Percentiles rank a stretch among this genome's conserved stretches.
Conservation (phyloP, 2,113 vertebrate species). For the Pelmatolapia mariae region DNA sequence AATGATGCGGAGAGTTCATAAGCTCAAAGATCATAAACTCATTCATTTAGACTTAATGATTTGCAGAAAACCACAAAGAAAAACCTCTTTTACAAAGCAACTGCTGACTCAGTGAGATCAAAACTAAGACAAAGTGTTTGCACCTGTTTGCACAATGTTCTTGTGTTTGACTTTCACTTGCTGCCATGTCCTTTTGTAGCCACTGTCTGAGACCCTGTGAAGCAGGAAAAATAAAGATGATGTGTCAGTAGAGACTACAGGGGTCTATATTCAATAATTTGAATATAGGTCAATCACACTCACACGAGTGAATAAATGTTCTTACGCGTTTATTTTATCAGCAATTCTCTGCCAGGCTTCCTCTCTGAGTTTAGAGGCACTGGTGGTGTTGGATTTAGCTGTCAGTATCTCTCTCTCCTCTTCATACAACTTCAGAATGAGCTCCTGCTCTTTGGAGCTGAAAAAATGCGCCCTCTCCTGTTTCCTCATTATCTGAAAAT, state of each 20-base stretch:
- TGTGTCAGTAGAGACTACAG: not conserved
- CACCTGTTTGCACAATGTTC: slow-evolving; percentile 49
- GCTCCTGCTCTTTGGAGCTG: slow-evolving; percentile 58
- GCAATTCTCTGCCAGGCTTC: slow-evolving; percentile 65
- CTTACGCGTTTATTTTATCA: slow-evolving; percentile 56
- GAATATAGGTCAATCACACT: not conserved
- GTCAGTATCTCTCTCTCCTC: slow-evolving; percentile 47
- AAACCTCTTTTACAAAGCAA: not conserved
- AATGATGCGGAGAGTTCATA: rapidly evolving
- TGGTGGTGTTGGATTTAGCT: slow-evolving; percentile 59
- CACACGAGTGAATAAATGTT: not conserved
- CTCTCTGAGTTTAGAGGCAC: slow-evolving; percentile 52
- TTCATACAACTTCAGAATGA: slow-evolving; percentile 56
- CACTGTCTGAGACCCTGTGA: slow-evolving; percentile 50
- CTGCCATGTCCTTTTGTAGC: slow-evolving; percentile 59
- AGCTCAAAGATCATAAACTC: rapidly evolving
- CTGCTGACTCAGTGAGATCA: not conserved
- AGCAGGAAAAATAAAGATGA: not conserved
- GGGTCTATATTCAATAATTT: not conserved
- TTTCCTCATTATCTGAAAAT: slow-evolving; percentile 35
- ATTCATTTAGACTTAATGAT: not conserved
- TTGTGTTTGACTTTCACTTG: slow-evolving; percentile 64
- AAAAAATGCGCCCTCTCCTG: slow-evolving; percentile 58
- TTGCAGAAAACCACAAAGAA: not conserved
- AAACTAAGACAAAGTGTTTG: not conserved